A percentile compares a stretch with the other conserved stretches of the same genome.
Evolutionary conservation across 1,140 invertebrate species (phyloP).

Genomic region (Phymastichus coffea): DNA sequence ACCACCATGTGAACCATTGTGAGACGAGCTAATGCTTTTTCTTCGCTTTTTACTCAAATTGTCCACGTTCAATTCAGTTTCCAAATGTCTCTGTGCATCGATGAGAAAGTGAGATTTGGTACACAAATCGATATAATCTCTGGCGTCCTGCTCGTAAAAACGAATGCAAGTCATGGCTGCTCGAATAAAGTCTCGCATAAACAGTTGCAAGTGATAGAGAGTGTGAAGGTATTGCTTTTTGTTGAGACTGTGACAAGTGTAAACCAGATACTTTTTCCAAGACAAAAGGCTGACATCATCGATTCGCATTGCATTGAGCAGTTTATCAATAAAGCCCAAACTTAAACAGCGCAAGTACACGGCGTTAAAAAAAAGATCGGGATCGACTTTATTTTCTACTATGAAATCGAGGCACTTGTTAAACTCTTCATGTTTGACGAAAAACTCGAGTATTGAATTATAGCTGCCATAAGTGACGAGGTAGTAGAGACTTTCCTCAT

Average conservation of each 20-base stretch:
- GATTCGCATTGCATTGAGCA: slow-evolving; percentile 63
- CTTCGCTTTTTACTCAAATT: slow-evolving; percentile 41
- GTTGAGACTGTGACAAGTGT: slow-evolving; percentile 67
- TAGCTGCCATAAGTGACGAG: slow-evolving; percentile 70
- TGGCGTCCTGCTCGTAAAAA: slow-evolving; percentile 63
- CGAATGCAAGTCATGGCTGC: slow-evolving; percentile 74
- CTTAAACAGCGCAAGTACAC: slow-evolving; percentile 68
- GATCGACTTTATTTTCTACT: slow-evolving; percentile 63
- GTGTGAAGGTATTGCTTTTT: slow-evolving; percentile 64
- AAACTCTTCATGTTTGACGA: slow-evolving; percentile 65
- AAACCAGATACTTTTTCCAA: slow-evolving; percentile 69
- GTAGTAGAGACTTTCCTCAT: slow-evolving; percentile 74
- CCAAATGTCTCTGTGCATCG: slow-evolving; percentile 65
- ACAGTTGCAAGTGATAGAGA: slow-evolving; percentile 69
- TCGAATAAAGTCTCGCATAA: slow-evolving; percentile 67
- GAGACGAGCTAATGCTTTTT: slow-evolving; percentile 41
- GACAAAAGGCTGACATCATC: slow-evolving; percentile 63
- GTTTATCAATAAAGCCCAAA: slow-evolving; percentile 60
- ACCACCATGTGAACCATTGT: slow-evolving; percentile 48
- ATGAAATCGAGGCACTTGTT: slow-evolving; percentile 64
- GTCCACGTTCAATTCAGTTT: slow-evolving; percentile 50
- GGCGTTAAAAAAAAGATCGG: slow-evolving; percentile 69
- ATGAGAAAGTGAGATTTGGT: slow-evolving; percentile 59
- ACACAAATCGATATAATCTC: slow-evolving; percentile 60
- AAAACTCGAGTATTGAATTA: slow-evolving; percentile 68